Evolutionary conservation across 2,888 invertebrate genomes (phyloP), one percentile per base, ranked within the genome.

Genomic region (Agrotis ipsilon): DNA sequence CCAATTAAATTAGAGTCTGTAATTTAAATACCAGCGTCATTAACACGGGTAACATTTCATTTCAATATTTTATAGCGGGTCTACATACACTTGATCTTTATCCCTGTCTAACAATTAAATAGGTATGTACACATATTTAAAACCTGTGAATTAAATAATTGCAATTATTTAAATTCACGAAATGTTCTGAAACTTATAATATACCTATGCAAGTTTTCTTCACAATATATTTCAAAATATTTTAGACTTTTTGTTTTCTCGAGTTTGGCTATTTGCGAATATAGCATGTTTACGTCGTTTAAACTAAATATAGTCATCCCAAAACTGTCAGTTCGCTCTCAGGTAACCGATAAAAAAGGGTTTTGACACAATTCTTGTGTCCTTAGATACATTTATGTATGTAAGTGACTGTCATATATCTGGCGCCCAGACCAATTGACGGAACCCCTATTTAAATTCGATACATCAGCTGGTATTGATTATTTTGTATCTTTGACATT

Each of bases 371-470:
- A 65, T 18, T 65, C 19, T 19, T 27, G 18, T 51, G n/a, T n/a
- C n/a, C n/a, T n/a, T n/a, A n/a, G n/a, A 46, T 51, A 39, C 19
- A 19, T 49, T 3, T 39, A 32, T 19, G 0, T 39, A 63, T 51
- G 55, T 82, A 63, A 72, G 75, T 68, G 73, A 68, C 72, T 69
- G 52, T 21, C 62, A 19, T 58, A 45, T 57, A 75, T 72, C 75
- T 78, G 82, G 70, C 63, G 68, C 69, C 72, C 57, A 72, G 45
- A 68, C 65, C 75, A 84, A 82, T 78, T 82, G 80, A 77, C 77
- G 45, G 54, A 72, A 63, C 54, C 48, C 64, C 72, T 72, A 71
- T 75, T 83, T 68, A 73, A 81, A 74, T 83, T 79, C 54, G 19
- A 51, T 55, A 51, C 54, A 24, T 60, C 24, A 18, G 18, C 51